Evolutionary conservation across 2,888 invertebrate species (phyloP).

Genomic region (Pimpla rufipes): DNA sequence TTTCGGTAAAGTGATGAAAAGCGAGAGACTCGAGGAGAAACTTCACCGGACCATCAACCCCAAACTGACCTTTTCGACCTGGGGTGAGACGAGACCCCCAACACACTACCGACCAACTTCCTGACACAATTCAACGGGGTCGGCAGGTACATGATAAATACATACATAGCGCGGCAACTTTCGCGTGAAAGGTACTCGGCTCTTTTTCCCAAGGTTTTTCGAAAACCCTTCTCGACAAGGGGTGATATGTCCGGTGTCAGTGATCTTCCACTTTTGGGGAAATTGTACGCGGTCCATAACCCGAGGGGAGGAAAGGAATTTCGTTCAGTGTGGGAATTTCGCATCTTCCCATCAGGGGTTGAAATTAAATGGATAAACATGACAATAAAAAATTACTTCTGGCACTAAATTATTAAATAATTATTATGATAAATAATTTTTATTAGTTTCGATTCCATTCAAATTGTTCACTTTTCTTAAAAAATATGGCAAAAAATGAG

Average conservation of each 20-base stretch:
- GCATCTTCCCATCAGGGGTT: neutral
- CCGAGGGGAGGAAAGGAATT: neutral
- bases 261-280: conserved; percentile 20
- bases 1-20: conserved; percentile 14
- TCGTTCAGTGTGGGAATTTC: neutral
- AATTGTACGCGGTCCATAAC: neutral
- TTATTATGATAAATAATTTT: neutral
- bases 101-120: conserved; percentile 18
- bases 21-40: conserved; percentile 5
- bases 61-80: conserved; percentile 58
- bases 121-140: conserved; percentile 1
- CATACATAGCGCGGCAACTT: conserved; percentile 20
- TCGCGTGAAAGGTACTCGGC: conserved; percentile 7
- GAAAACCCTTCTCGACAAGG: conserved; percentile 42
- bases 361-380: neutral
- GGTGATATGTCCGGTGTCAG: conserved; percentile 37
- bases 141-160: conserved; percentile 52
- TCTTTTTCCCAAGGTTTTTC: conserved; percentile 26
- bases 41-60: conserved; percentile 39
- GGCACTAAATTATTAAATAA: neutral
- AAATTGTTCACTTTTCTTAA: too few species aligned
- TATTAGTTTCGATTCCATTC: too few species aligned
- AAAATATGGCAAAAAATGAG: neutral
- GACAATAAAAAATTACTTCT: too few species aligned
- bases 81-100: conserved; percentile 30